Conservation (phyloP, 1,140 invertebrate genomes). For the Bombus soroeensis region DNA sequence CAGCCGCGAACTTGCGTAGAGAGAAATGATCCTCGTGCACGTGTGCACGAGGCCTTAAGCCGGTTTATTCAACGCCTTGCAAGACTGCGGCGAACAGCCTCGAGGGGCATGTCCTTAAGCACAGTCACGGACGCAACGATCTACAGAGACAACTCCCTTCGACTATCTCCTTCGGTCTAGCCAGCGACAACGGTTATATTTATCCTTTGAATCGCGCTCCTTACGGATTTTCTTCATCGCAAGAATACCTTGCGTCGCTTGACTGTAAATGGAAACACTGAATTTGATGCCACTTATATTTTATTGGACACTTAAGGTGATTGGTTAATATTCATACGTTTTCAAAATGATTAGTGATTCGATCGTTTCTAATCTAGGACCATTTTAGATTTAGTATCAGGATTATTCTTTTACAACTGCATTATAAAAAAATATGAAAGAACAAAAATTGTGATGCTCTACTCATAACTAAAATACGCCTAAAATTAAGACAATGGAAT, state of each 20-base stretch:
- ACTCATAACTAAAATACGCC: not conserved
- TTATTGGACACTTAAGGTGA: not conserved
- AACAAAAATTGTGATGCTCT: not conserved
- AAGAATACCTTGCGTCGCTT: slow-evolving; percentile 13
- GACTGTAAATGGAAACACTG: not conserved
- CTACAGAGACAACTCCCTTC: slow-evolving; percentile 37
- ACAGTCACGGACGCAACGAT: slow-evolving; percentile 16
- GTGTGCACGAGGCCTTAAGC: slow-evolving; percentile 45
- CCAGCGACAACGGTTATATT: slow-evolving; percentile 53
- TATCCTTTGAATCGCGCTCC: slow-evolving; percentile 44
- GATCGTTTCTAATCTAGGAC: not conserved
- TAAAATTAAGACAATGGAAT: not conserved
- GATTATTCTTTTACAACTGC: not conserved
- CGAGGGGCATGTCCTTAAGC: slow-evolving; percentile 43
- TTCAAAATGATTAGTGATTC: not conserved
- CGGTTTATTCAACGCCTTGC: slow-evolving; percentile 28
- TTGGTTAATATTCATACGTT: not conserved
- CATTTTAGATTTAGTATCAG: not conserved
- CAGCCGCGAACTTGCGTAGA: slow-evolving; percentile 36
- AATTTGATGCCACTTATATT: not conserved
- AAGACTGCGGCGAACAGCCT: slow-evolving; percentile 2
- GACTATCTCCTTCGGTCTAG: slow-evolving; percentile 39
- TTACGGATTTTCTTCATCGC: slow-evolving; percentile 14
- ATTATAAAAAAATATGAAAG: not conserved
- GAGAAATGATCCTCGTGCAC: slow-evolving; percentile 29